phyloP scores from a whole-genome alignment of 2,113 vertebrate genomes.

The Heliornis fulica region DNA sequence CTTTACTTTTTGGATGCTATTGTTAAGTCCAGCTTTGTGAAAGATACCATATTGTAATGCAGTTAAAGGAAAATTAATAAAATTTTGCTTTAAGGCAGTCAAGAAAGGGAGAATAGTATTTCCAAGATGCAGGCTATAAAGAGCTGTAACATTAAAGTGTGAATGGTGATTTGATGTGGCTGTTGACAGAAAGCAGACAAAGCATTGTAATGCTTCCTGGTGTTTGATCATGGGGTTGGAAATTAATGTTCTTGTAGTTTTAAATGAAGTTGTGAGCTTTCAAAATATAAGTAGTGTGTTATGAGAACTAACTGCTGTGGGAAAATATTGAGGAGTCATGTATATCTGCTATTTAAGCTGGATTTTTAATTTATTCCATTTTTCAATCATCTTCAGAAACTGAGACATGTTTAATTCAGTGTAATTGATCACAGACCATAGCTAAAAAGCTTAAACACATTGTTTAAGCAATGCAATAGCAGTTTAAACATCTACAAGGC shows the following conservation, averaged over 20 bases:
- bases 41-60: too few species aligned
- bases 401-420: not conserved
- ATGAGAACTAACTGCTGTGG: not conserved
- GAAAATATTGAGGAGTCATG: not conserved
- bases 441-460: not conserved
- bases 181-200: not conserved
- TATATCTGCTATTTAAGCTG: not conserved
- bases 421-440: not conserved
- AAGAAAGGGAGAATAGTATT: too few species aligned
- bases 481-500: not conserved
- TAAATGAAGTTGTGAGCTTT: not conserved
- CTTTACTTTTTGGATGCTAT: too few species aligned
- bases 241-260: not conserved
- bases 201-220: not conserved
- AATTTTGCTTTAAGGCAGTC: too few species aligned
- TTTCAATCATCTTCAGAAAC: not conserved
- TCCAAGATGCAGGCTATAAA: not conserved
- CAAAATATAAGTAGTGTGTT: not conserved
- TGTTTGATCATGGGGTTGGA: not conserved
- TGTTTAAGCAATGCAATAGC: not conserved
- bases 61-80: too few species aligned
- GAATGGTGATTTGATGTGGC: not conserved
- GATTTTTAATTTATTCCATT: too few species aligned
- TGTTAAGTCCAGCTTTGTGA: too few species aligned
- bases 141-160: not conserved